Evolutionary conservation across 2,888 invertebrate genomes (phyloP), one percentile per base, ranked within the genome.

Genomic region (Amiota mariae): DNA sequence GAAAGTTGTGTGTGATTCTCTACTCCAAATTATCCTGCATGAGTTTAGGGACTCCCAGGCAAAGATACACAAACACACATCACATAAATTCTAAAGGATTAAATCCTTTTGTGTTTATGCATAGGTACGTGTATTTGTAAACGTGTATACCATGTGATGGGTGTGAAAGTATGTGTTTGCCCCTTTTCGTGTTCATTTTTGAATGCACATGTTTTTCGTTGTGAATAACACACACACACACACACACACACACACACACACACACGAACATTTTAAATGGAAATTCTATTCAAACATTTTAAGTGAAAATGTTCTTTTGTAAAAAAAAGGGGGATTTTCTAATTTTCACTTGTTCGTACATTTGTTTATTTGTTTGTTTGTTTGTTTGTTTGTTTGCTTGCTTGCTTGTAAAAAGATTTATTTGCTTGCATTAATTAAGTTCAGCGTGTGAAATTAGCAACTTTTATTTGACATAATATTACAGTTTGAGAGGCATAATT

Each of bases 391-490:
- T 24, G 51, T 54, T 68, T 54, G 24, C 36, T 66, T 48, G 66
- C 48, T 54, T 68, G 67, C 54, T 68, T 49, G 20, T 54, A 51
- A 18, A 54, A 15, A 54, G 51, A 68, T 68, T 68, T 54, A 54
- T 68, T 68, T 68, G 54, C 54, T 68, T 68, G 67, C 51, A 24
- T 68, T 68, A 51, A 63, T 63, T 63, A 63, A 13, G 36, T 36
- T 36, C 36, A 36, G 36, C 3, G 36, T 36, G 36, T 36, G 36
- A 36, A 36, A 6, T 36, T 4, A 36, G 36, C 36, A 36, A 36
- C 36, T 36, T 36, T 36, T 36, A 36, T 36, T 36, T 36, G 36
- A 36, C 36, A 36, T 36, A 36, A 4, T 6, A 36, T 36, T 36
- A 36, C 36, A 36, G 36, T 36, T 36, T 36, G 36, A 36, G 36